Conservation (phyloP, 2,113 vertebrate genomes). For the Elanus axillaris region DNA sequence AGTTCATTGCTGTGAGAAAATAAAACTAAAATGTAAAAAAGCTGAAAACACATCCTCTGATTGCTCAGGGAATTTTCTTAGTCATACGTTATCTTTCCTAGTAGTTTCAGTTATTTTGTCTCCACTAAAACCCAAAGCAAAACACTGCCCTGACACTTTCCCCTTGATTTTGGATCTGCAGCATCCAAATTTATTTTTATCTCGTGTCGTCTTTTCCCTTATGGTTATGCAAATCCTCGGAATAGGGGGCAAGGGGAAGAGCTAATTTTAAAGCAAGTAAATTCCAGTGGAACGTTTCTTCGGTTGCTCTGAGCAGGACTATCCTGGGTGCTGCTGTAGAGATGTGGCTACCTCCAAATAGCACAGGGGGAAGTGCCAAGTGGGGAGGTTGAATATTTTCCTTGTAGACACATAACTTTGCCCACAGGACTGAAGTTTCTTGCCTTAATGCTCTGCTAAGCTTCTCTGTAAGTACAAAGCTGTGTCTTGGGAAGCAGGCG, state of each 20-base stretch:
- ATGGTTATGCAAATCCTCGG: conserved; percentile 62
- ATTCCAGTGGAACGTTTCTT: conserved; percentile 33
- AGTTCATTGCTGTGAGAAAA: conserved; percentile 69
- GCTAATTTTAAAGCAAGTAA: conserved; percentile 67
- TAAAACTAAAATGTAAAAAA: conserved; percentile 60
- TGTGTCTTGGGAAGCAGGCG: neutral
- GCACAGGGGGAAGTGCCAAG: conserved; percentile 26
- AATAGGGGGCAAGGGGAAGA: conserved; percentile 56
- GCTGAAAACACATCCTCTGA: conserved; percentile 66
- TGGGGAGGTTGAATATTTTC: conserved; percentile 62
- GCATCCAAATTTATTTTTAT: conserved; percentile 59
- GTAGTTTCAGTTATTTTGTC: conserved; percentile 63
- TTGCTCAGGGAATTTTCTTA: conserved; percentile 70
- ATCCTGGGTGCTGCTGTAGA: conserved; percentile 23
- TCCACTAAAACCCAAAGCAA: conserved; percentile 60
- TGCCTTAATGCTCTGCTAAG: conserved; percentile 36
- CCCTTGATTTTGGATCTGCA: conserved; percentile 54
- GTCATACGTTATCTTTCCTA: conserved; percentile 43
- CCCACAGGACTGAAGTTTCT: conserved; percentile 24
- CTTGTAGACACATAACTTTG: conserved; percentile 34
- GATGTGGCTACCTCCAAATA: conserved; percentile 51
- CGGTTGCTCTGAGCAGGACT: neutral
- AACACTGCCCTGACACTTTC: conserved; percentile 66
- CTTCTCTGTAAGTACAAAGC: neutral
- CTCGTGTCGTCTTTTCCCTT: conserved; percentile 17